Evolutionary conservation across 1,140 invertebrate species (phyloP), one percentile per base, ranked within the genome.

Genomic region (Pogonognathellus flavescens): DNA sequence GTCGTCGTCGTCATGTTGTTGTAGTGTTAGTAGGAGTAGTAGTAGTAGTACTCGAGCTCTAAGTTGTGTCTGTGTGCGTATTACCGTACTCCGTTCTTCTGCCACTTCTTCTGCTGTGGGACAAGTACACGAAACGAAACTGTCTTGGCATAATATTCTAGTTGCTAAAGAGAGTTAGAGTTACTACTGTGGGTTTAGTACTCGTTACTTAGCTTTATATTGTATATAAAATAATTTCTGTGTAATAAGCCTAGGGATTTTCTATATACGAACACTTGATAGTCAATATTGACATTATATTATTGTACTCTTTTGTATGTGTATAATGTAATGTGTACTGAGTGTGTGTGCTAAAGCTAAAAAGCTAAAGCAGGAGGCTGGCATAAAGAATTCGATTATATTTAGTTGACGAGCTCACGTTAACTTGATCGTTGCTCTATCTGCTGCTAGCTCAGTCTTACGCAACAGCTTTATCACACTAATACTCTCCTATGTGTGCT

Each of bases 271-370:
- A 66, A 0, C 20, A 16, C 70, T 49, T 76, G 70, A 76, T 76
- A 76, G 70, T 76, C 70, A 76, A 76, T 76, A 76, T 76, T 76
- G 25, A 76, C 70, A 76, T 76, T 50, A 49, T 72, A 41, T 6
- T 70, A 72, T 76, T 76, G 41, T 76, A 22, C 25, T 31, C 59
- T 41, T 41, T 41, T 41, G 31, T 41, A 41, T 6, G 31, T 41
- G 31, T 41, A 41, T 41, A 41, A 41, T 41, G 31, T 41, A 41
- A 41, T 41, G 31, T 41, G 31, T 41, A 41, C 31, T 3, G 31
- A 41, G 6, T 41, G 31, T 41, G 31, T 41, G 31, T 41, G 31
- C 31, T 41, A 41, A 41, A 6, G 31, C 31, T 41, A 41, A 41
- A 41, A 41, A 41, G 31, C 31, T 41, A 41, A 41, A 41, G 31